Percentiles rank a stretch among this genome's conserved stretches.
phyloP scores from a whole-genome alignment of 2,113 vertebrate genomes.

The Crotalus horridus region DNA sequence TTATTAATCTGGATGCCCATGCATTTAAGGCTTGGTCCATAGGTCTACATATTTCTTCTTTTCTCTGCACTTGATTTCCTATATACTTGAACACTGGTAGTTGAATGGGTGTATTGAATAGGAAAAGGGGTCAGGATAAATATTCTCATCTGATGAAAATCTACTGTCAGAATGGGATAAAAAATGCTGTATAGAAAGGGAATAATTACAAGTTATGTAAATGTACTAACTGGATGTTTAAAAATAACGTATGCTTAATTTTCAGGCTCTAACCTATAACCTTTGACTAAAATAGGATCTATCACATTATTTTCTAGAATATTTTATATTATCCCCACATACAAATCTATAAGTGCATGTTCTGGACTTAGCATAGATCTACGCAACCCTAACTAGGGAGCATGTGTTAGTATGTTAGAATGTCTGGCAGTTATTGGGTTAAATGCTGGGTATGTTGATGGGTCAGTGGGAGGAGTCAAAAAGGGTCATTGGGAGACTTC shows the following conservation, averaged over 20 bases:
- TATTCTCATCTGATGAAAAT: neutral
- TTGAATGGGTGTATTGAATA: neutral
- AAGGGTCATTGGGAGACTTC: too few relatives aligned
- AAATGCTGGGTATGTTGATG: too few relatives aligned
- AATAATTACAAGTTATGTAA: neutral
- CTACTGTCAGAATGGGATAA: neutral
- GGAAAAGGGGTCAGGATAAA: neutral
- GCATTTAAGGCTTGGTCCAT: neutral
- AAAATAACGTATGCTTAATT: neutral
- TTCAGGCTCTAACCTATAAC: neutral
- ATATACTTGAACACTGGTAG: neutral
- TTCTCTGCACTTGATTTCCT: neutral
- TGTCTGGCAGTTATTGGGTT: too few relatives aligned
- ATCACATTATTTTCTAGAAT: neutral
- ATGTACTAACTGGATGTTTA: neutral
- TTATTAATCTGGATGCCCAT: neutral
- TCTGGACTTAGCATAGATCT: too few relatives aligned
- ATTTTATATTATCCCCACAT: neutral
- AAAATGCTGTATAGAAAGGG: neutral
- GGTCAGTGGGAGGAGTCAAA: too few relatives aligned
- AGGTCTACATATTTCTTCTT: neutral
- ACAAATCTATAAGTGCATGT: neutral
- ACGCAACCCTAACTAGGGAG: too few relatives aligned
- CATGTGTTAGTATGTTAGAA: too few relatives aligned
- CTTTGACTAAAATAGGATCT: neutral